A percentile compares a stretch with the other conserved stretches of the same genome.
phyloP scores from a whole-genome alignment of 35 echinoderm and acorn worm genomes.

The Antedon bifida region DNA sequence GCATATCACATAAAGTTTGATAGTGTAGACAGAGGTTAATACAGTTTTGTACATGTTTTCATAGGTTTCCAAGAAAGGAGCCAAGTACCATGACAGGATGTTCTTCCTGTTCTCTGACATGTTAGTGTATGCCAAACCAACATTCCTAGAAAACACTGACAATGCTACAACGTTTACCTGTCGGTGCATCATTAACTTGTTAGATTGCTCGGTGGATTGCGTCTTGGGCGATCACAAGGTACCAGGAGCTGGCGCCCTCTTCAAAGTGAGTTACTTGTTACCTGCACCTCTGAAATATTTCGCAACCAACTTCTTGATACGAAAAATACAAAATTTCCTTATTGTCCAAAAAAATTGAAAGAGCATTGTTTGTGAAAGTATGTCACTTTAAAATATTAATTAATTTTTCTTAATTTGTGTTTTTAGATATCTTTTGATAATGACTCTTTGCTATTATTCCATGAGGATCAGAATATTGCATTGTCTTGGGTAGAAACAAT shows the following conservation, averaged over 20 bases:
- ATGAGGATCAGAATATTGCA: constrained; percentile 36
- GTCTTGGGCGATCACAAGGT: constrained; percentile 62
- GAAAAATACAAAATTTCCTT: too few relatives aligned
- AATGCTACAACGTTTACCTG: constrained; percentile 33
- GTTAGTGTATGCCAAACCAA: constrained; percentile 74
- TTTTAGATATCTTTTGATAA: constrained; percentile 37
- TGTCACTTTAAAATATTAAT: not conserved
- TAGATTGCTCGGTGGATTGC: constrained; percentile 42
- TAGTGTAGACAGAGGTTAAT: too few relatives aligned
- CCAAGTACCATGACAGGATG: constrained; percentile 71
- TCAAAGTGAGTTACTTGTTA: constrained; percentile 38
- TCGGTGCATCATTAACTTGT: constrained; percentile 35
- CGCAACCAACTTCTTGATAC: not conserved
- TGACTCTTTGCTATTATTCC: constrained; percentile 51
- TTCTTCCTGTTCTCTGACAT: constrained; percentile 88
- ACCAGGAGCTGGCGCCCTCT: constrained; percentile 58
- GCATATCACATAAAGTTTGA: too few relatives aligned
- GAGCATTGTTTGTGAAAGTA: not conserved
- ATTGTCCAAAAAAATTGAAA: not conserved
- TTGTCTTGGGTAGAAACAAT: constrained; percentile 55
- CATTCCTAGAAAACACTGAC: constrained; percentile 40
- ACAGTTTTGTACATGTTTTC: too few relatives aligned
- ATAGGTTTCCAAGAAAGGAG: constrained; percentile 72
- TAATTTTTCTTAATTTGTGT: not conserved
- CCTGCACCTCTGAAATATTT: too few relatives aligned